Percentiles rank a stretch among this genome's conserved stretches.
Conservation (phyloP, 2,888 invertebrate species). For the Papilio protenor region DNA sequence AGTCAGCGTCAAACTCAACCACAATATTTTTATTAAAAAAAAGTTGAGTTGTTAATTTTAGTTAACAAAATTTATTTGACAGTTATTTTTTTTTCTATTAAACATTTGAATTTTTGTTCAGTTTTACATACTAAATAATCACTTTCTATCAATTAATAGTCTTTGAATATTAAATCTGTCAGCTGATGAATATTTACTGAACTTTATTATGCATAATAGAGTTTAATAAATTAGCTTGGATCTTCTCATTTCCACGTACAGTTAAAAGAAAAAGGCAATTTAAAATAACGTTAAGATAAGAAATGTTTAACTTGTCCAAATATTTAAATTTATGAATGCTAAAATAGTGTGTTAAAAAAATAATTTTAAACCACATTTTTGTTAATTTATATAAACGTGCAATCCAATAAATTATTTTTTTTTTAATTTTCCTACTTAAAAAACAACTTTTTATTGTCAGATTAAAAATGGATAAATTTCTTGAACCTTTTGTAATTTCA, state of each 20-base stretch:
- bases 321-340: neutral
- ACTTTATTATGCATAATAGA: constrained; percentile 39
- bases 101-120: constrained; percentile 20
- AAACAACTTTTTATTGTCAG: neutral
- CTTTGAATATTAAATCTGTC: constrained; percentile 23
- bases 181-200: constrained; percentile 26
- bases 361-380: too few species aligned
- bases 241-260: constrained; percentile 24
- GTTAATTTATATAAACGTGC: too few species aligned
- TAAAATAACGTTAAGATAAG: constrained; percentile 1
- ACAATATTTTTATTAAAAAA: constrained; percentile 35
- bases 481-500: neutral
- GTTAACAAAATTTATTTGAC: neutral
- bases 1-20: constrained; percentile 16
- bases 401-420: too few species aligned
- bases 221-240: constrained; percentile 31
- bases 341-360: neutral
- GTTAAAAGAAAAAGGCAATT: constrained; percentile 31
- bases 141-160: constrained; percentile 41
- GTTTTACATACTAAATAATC: constrained; percentile 36
- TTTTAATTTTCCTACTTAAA: neutral
- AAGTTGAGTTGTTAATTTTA: neutral
- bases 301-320: neutral
- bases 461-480: too few species aligned
- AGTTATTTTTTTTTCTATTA: constrained; percentile 16